These are phyloP conservation scores for Scotopteryx bipunctaria DNA, from an alignment of 2,888 invertebrate species.

Conservation along the genomic window DNA sequence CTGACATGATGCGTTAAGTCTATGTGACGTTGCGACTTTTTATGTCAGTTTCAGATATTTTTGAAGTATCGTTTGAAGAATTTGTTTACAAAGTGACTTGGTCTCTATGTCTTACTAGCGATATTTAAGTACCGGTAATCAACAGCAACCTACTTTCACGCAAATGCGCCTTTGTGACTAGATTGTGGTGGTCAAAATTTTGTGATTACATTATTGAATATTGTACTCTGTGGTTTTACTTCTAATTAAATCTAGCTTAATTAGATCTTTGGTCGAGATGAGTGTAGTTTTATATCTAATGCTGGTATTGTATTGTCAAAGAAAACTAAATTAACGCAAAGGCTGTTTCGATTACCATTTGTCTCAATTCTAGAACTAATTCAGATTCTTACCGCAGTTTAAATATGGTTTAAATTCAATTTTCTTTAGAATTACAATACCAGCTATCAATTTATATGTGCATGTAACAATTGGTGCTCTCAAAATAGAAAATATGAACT, in stretches of 20 bases:
- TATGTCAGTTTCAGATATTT: too few relatives aligned
- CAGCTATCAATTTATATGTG: conserved; percentile 22
- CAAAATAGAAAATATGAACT: conserved; percentile 41
- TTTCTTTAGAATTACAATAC: conserved; percentile 22
- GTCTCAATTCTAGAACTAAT: neutral
- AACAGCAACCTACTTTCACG: conserved; percentile 1
- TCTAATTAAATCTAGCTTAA: conserved; percentile 55
- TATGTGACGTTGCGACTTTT: too few relatives aligned
- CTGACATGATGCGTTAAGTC: too few relatives aligned
- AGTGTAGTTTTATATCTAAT: conserved; percentile 62
- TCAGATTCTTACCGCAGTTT: neutral
- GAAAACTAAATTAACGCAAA: conserved; percentile 14
- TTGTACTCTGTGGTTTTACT: conserved; percentile 47
- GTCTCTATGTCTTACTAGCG: too few relatives aligned
- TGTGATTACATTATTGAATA: conserved; percentile 45
- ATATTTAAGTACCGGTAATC: neutral
- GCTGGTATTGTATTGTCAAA: conserved; percentile 20
- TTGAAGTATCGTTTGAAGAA: too few relatives aligned
- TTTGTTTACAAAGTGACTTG: too few relatives aligned
- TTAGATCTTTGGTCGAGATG: conserved; percentile 75
- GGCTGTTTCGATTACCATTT: neutral
- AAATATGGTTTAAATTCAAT: conserved; percentile 1
- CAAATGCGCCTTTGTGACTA: conserved; percentile 57
- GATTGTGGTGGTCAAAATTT: conserved; percentile 53
- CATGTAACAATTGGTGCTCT: conserved; percentile 39